phyloP scores from a whole-genome alignment of 2,888 invertebrate genomes.

The Spodoptera picta region DNA sequence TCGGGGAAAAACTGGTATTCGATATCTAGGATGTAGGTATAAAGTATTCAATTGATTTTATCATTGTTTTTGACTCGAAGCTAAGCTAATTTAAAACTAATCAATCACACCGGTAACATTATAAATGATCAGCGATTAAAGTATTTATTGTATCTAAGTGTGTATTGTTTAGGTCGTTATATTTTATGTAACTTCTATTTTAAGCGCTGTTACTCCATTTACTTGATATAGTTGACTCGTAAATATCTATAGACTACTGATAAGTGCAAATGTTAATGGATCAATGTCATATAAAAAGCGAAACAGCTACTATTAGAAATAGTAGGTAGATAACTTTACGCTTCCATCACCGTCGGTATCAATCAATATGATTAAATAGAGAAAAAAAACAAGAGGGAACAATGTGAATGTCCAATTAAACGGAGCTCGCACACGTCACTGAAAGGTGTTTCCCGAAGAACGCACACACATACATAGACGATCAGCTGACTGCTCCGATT shows the following conservation, averaged over 20 bases:
- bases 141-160: too few species aligned
- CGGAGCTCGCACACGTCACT: constrained; percentile 87
- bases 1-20: too few species aligned
- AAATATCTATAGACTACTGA: constrained; percentile 12
- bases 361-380: constrained; percentile 65
- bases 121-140: too few species aligned
- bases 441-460: constrained; percentile 89
- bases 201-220: not conserved
- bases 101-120: too few species aligned
- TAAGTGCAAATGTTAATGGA: constrained; percentile 29
- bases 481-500: constrained; percentile 89
- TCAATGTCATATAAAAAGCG: constrained; percentile 43
- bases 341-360: constrained; percentile 62
- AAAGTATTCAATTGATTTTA: too few species aligned
- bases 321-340: constrained; percentile 53
- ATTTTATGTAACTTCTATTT: not conserved
- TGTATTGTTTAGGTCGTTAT: not conserved
- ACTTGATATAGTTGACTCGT: not conserved
- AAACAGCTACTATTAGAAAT: constrained; percentile 27
- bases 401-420: constrained; percentile 88
- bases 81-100: too few species aligned
- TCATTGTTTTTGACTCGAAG: too few species aligned
- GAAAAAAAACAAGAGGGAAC: constrained; percentile 81
- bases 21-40: too few species aligned
- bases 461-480: constrained; percentile 81